Evolutionary conservation across 2,797 vertebrate genomes (phyloP).

Genomic region (Yasuhikotakia modesta): DNA sequence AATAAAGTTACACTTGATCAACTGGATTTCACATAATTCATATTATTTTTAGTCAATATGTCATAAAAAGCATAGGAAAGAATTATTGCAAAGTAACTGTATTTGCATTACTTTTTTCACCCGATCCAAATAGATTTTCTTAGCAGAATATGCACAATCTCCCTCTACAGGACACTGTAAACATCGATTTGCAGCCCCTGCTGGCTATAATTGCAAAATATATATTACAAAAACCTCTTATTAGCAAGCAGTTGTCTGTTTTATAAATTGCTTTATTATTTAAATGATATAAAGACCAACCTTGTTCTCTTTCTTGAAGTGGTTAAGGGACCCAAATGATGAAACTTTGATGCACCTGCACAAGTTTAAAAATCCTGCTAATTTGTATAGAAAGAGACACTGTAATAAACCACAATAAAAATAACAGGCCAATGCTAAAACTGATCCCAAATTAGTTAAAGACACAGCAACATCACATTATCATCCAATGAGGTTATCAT

Average conservation of each 20-base stretch:
- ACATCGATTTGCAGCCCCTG: conserved; percentile 77
- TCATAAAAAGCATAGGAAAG: neutral
- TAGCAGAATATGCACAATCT: conserved; percentile 81
- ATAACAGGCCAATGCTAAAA: neutral
- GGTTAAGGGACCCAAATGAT: conserved; percentile 80
- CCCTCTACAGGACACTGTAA: conserved; percentile 78
- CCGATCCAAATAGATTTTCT: conserved; percentile 80
- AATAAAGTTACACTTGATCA: neutral
- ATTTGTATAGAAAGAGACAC: neutral
- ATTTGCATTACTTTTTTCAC: conserved; percentile 70
- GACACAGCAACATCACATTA: neutral
- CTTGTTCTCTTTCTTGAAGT: conserved; percentile 78
- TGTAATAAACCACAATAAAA: neutral
- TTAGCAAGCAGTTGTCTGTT: neutral
- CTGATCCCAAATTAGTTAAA: neutral
- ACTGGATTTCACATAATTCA: neutral
- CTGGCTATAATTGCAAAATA: conserved; percentile 68
- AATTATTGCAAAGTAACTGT: neutral
- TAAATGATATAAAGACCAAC: conserved; percentile 60
- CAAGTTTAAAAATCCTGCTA: neutral
- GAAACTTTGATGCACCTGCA: conserved; percentile 81
- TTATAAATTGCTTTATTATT: neutral
- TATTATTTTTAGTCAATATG: too few relatives aligned
- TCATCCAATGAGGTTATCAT: neutral
- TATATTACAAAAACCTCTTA: neutral